phyloP scores from a whole-genome alignment of 53 echinoderm and acorn worm genomes.

The Echinarachnius parma region DNA sequence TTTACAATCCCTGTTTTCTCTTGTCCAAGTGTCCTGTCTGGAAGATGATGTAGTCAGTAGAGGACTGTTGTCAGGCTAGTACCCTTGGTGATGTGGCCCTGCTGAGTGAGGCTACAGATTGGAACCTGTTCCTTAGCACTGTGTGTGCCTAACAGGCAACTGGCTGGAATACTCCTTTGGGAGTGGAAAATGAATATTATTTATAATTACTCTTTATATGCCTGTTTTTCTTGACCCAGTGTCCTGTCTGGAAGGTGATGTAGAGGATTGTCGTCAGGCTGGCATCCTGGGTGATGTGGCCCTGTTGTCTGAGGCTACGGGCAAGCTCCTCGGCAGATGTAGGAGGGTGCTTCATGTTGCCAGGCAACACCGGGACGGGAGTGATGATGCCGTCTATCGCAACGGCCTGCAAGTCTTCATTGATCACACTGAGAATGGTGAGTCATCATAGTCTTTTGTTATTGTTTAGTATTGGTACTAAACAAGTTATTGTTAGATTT shows the following conservation, averaged over 20 bases:
- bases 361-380: conserved; percentile 61
- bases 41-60: conserved; percentile 78
- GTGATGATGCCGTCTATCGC: conserved; percentile 77
- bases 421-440: conserved; percentile 79
- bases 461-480: too few species aligned
- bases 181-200: too few species aligned
- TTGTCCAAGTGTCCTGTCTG: conserved; percentile 63
- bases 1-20: too few species aligned
- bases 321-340: conserved; percentile 71
- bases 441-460: too few species aligned
- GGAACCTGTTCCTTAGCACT: too few species aligned
- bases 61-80: conserved; percentile 76
- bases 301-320: conserved; percentile 75
- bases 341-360: conserved; percentile 75
- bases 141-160: too few species aligned
- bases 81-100: conserved; percentile 67
- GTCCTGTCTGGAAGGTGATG: conserved; percentile 71
- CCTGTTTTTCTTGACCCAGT: conserved; percentile 40
- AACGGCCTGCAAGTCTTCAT: conserved; percentile 83
- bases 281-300: conserved; percentile 62
- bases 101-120: conserved; percentile 71
- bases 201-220: too few species aligned
- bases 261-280: conserved; percentile 82
- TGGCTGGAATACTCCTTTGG: too few species aligned
- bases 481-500: too few species aligned